These are phyloP conservation scores for Scleropages formosus DNA, from an alignment of 2,797 vertebrate genomes.

Conservation along the genomic window DNA sequence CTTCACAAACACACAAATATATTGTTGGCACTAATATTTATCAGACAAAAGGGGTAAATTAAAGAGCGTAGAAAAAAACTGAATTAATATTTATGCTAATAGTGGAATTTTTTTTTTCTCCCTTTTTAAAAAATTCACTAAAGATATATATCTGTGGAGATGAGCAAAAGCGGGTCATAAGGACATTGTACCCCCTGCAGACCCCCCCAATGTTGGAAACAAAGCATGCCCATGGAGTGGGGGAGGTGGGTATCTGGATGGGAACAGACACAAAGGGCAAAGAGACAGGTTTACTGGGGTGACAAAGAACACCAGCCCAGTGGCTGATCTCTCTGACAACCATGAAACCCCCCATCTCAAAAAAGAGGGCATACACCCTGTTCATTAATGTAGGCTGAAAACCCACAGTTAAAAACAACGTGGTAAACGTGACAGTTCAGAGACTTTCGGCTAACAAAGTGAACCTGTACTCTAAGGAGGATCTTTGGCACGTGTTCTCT, in stretches of 20 bases:
- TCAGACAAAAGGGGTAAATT: too few relatives aligned
- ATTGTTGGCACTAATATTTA: too few relatives aligned
- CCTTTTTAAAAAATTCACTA: too few relatives aligned
- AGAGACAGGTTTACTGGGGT: constrained; percentile 42
- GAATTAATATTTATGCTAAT: too few relatives aligned
- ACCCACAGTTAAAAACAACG: constrained; percentile 30
- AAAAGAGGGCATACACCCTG: constrained; percentile 58
- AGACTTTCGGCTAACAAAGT: too few relatives aligned
- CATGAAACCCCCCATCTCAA: constrained; percentile 33
- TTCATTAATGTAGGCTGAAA: constrained; percentile 50
- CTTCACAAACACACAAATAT: too few relatives aligned
- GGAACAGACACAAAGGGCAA: constrained; percentile 44
- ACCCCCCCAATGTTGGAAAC: constrained; percentile 47
- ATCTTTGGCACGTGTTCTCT: too few relatives aligned
- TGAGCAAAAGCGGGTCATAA: constrained; percentile 24
- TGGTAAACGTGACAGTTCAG: too few relatives aligned
- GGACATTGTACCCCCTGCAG: constrained; percentile 43
- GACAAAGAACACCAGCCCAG: constrained; percentile 45
- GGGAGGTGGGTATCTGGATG: constrained; percentile 19
- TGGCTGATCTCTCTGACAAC: constrained; percentile 42
- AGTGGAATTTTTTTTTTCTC: too few relatives aligned
- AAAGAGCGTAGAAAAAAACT: too few relatives aligned
- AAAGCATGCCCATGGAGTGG: not conserved
- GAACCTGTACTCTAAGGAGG: too few relatives aligned
- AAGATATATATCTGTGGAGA: too few relatives aligned